Base-by-base conservation (phyloP, 1,140 invertebrate genomes). In the Euura lappo region DNA sequence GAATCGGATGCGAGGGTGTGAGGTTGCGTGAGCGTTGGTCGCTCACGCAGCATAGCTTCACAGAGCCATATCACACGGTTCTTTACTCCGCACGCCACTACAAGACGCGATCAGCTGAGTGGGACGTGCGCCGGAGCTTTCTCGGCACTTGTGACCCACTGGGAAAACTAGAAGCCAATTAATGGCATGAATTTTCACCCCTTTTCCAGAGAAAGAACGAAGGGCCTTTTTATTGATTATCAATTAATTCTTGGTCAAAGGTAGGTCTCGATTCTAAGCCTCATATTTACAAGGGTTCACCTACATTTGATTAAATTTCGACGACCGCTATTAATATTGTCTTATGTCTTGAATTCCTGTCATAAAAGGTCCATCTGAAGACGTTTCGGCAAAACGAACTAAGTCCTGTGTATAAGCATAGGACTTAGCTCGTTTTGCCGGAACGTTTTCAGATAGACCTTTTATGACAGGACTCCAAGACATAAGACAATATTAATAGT, bases 101-200 rank as follows among this genome's bases (percentile, higher is more conserved):
- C 75, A 78, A 74, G 79, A 78, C 80, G 77, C 82, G 80, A 84
- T 84, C 81, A 83, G 83, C 83, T 84, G 81, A 77, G 82, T 60
- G 51, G 13, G 51, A 60, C 51, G 51, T 81, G 81, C 82, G 77
- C 72, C 76, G 82, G 80, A 85, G 79, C 79, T 83, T 83, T 84
- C 83, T 84, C 81, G 81, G 79, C 79, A 85, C 82, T 85, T 78
- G 84, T 86, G 84, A 86, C 84, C 84, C 75, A 86, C 72, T 86
- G 83, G 84, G 28, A 86, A 81, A 82, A 83, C 47, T 51, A 11
- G 47, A 51, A 7, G 6, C 6, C 6, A 51, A 51, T 51, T 11
- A 11, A 7, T 51, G 6, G 47, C 47, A 51, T 51, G 47, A 11
- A 51, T 51, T 3, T 60, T 60, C 13, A 11, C 13, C 13, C 6